Conservation (phyloP, 2,797 vertebrate species). For the Siniperca scherzeri region DNA sequence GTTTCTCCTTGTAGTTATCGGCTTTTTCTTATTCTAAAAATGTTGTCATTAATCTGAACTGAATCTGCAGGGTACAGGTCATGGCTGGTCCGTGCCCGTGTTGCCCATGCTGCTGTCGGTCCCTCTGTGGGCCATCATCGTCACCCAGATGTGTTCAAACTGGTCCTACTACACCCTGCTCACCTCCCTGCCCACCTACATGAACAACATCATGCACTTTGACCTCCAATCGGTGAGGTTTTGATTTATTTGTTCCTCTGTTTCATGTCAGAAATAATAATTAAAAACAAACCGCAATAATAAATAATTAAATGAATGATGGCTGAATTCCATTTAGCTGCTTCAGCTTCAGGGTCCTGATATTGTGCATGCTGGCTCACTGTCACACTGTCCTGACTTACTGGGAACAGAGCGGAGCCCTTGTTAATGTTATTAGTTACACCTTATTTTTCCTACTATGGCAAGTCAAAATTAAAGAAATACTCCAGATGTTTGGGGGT, state of each 20-base stretch:
- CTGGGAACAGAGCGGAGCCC: neutral
- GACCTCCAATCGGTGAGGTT: conserved; percentile 87
- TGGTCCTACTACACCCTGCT: conserved; percentile 91
- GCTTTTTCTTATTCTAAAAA: neutral
- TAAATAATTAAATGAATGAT: neutral
- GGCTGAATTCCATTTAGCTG: too few species aligned
- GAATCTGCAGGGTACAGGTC: conserved; percentile 82
- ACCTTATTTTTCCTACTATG: too few species aligned
- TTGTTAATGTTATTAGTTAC: too few species aligned
- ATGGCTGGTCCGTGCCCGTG: conserved; percentile 88
- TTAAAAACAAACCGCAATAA: neutral
- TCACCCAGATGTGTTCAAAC: conserved; percentile 90
- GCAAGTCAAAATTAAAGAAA: neutral
- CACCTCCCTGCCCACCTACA: conserved; percentile 90
- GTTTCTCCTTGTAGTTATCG: neutral
- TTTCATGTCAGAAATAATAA: neutral
- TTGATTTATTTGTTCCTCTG: neutral
- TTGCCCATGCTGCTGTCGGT: conserved; percentile 85
- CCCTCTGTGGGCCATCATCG: conserved; percentile 90
- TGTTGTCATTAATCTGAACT: neutral
- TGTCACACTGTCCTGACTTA: neutral
- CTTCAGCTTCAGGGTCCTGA: neutral
- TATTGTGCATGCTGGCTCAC: neutral
- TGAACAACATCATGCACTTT: conserved; percentile 88
- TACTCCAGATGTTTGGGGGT: neutral